phyloP scores from a whole-genome alignment of 2,888 invertebrate species.

The Globia sparganii region DNA sequence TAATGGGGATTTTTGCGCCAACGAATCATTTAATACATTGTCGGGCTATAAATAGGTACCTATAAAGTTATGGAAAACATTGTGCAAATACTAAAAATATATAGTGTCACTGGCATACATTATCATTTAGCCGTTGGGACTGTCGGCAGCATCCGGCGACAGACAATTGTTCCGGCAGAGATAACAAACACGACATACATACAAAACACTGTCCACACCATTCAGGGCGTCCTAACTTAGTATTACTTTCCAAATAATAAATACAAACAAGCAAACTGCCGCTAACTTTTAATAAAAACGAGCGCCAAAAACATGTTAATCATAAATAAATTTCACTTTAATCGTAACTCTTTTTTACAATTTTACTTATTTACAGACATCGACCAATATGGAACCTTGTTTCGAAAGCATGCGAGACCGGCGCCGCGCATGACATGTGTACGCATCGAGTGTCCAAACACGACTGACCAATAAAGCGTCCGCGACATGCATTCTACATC shows the following conservation, averaged over 20 bases:
- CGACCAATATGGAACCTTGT: conserved; percentile 56
- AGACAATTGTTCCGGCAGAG: conserved; percentile 67
- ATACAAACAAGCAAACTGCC: conserved; percentile 34
- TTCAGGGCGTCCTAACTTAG: conserved; percentile 46
- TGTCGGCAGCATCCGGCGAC: conserved; percentile 67
- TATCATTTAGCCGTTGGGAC: conserved; percentile 67
- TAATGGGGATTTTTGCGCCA: conserved; percentile 7
- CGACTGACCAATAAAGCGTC: conserved; percentile 70
- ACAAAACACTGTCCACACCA: conserved; percentile 50
- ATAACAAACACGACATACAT: conserved; percentile 68
- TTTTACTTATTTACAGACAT: conserved; percentile 48
- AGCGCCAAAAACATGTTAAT: conserved; percentile 29
- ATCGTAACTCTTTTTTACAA: conserved; percentile 31
- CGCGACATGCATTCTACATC: conserved; percentile 67
- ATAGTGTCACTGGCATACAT: conserved; percentile 53
- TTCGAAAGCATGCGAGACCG: conserved; percentile 53
- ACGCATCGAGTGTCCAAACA: conserved; percentile 57
- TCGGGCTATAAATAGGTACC: not conserved
- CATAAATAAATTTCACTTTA: conserved; percentile 52
- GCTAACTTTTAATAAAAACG: conserved; percentile 33
- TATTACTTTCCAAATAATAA: conserved; percentile 52
- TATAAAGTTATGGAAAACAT: conserved; percentile 32
- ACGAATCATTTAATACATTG: conserved; percentile 1
- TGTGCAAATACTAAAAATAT: conserved; percentile 56
- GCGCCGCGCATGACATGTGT: conserved; percentile 50